Evolutionary conservation across 2,113 vertebrate species (phyloP), one percentile per base, ranked within the genome.

Genomic region (Salvelinus fontinalis): DNA sequence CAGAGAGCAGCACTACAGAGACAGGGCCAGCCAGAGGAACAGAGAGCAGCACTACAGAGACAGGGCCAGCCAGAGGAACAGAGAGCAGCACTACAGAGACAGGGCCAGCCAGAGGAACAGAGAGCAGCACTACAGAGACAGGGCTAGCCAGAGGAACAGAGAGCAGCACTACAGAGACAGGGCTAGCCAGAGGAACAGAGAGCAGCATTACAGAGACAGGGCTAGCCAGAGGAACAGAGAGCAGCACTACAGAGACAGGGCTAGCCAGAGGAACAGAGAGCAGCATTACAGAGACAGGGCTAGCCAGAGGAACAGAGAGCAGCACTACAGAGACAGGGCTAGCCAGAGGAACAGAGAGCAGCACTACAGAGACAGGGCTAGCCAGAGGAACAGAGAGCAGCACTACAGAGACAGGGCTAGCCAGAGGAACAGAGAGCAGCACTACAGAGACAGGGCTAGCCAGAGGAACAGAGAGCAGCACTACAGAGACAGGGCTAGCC

Each of bases 401-500:
- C 80, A 18, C 24, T 57, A 9, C 44, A 78, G 76, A 66, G 24
- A 26, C 24, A 26, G 24, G 24, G 24, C 24, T 26, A 26, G 24
- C 24, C 24, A 26, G 24, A 67, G 51, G 9, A 44, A 44, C 9
- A 44, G 39, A 44, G 39, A 44, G 39, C 39, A 82, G 76, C 80
- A 18, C 24, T 57, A 9, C 44, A 78, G 76, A 66, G 24, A 26
- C 24, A 26, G 24, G 24, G 24, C 24, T 26, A 26, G 24, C 24
- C 24, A 26, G 57, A 26, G 24, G 24, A 26, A 1, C 1, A 26
- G 24, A 26, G 24, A 26, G 24, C 24, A 26, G 24, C 71, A 78
- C 70, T 13, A 44, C 48, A 60, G 12, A 67, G 70, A 75, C 67
- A 57, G 14, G 66, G 73, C 75, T 71, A 76, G 71, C 79, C 67